These are phyloP conservation scores for Poeciliopsis infans DNA, from an alignment of 2,797 vertebrate species.

Conservation along the genomic window DNA sequence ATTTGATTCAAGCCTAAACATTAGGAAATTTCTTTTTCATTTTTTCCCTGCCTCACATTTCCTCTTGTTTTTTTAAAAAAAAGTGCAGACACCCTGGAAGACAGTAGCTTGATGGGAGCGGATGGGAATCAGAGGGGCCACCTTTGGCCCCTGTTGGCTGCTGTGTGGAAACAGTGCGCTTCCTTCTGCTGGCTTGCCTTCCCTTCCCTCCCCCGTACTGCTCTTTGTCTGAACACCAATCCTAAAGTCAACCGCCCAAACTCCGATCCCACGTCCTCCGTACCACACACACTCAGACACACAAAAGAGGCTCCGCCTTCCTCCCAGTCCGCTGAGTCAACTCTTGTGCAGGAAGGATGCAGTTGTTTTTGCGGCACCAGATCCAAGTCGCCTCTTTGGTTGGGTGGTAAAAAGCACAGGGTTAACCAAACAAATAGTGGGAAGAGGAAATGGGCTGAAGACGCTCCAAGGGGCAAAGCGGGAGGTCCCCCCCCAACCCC, in stretches of 20 bases:
- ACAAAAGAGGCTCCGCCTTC: conserved; percentile 35
- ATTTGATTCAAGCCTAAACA: conserved; percentile 17
- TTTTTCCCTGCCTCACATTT: conserved; percentile 1
- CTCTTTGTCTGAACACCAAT: conserved; percentile 60
- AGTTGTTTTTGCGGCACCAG: conserved; percentile 74
- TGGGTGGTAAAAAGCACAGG: conserved; percentile 33
- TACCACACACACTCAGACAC: conserved; percentile 1
- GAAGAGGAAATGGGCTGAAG: conserved; percentile 51
- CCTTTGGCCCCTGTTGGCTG: conserved; percentile 52
- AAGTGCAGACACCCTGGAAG: conserved; percentile 9
- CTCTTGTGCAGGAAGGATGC: conserved; percentile 82
- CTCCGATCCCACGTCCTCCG: conserved; percentile 7
- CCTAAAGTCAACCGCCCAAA: conserved; percentile 60
- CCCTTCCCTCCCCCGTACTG: conserved; percentile 38
- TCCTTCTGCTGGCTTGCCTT: conserved; percentile 66
- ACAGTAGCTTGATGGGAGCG: conserved; percentile 31
- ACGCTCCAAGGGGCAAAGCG: neutral
- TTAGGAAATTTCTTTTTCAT: conserved; percentile 12
- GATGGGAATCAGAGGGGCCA: conserved; percentile 51
- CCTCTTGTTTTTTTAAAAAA: conserved; percentile 23
- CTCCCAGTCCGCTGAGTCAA: conserved; percentile 76
- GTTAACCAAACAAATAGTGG: conserved; percentile 33
- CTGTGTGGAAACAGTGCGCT: conserved; percentile 70
- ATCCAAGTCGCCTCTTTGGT: conserved; percentile 37
- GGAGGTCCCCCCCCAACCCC: too few species aligned